Percentiles rank a stretch among this genome's conserved stretches.
phyloP scores from a whole-genome alignment of 2,888 invertebrate genomes.

The Glyphotaelius pellucidus region DNA sequence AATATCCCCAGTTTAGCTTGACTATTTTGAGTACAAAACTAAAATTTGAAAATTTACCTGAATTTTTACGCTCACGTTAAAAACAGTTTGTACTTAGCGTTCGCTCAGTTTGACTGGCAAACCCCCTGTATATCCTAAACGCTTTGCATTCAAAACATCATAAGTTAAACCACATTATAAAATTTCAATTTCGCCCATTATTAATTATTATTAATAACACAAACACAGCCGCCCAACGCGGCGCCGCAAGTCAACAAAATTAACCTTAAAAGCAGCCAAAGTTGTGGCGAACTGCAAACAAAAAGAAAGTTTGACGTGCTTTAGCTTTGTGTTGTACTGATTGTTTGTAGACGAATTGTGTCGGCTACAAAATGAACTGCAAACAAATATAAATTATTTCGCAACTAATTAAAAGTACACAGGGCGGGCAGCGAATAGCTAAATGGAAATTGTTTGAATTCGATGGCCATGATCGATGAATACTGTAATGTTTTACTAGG shows the following conservation, averaged over 20 bases:
- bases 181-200: not conserved
- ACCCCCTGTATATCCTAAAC: too few species aligned
- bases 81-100: too few species aligned
- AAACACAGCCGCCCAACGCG: not conserved
- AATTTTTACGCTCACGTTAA: too few species aligned
- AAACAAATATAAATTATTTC: conserved; percentile 2
- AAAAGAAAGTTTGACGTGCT: not conserved
- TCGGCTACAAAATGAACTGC: not conserved
- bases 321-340: not conserved
- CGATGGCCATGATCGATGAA: not conserved
- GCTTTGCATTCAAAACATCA: not conserved
- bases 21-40: too few species aligned
- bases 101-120: too few species aligned
- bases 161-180: not conserved
- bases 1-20: too few species aligned
- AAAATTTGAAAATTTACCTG: too few species aligned
- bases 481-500: too few species aligned
- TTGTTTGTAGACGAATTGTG: not conserved
- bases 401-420: not conserved
- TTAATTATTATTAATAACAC: not conserved
- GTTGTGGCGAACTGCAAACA: not conserved
- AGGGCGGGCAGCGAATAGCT: not conserved
- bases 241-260: not conserved
- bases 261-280: not conserved
- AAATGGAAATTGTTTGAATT: not conserved